These are phyloP conservation scores for Mesitornis unicolor DNA, from an alignment of 2,113 vertebrate species.

Conservation along the genomic window DNA sequence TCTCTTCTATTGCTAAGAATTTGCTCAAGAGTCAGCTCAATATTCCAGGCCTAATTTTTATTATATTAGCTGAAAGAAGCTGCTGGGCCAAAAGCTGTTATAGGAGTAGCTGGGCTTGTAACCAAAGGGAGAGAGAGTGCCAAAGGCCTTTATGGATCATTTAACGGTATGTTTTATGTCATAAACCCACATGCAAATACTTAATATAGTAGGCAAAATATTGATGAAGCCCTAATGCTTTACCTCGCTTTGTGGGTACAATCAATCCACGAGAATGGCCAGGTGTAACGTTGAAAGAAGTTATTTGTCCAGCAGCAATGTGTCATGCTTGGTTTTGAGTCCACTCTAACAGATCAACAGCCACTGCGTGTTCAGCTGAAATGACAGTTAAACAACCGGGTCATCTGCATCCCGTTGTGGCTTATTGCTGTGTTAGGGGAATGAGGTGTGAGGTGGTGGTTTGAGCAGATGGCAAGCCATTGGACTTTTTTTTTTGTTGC, in stretches of 20 bases:
- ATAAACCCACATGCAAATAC: neutral
- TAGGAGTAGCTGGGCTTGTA: neutral
- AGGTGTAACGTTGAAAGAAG: neutral
- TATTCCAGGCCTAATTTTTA: neutral
- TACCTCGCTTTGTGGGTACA: neutral
- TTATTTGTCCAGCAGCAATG: fast-evolving
- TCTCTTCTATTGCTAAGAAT: neutral
- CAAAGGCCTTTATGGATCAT: neutral
- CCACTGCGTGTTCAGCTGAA: neutral
- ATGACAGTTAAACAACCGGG: neutral
- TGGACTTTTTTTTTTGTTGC: neutral
- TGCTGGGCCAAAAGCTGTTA: neutral
- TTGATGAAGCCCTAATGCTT: neutral
- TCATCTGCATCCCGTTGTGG: neutral
- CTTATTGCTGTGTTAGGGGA: neutral
- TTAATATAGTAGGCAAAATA: neutral
- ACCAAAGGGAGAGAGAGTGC: neutral
- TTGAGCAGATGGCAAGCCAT: neutral
- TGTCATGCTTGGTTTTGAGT: neutral
- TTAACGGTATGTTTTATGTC: neutral
- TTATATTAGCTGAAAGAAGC: neutral
- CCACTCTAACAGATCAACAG: neutral
- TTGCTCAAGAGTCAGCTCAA: neutral
- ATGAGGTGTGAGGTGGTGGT: neutral
- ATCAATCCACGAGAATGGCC: neutral